Base-by-base conservation (phyloP, 2,113 vertebrate species). In the Clarias gariepinus region DNA sequence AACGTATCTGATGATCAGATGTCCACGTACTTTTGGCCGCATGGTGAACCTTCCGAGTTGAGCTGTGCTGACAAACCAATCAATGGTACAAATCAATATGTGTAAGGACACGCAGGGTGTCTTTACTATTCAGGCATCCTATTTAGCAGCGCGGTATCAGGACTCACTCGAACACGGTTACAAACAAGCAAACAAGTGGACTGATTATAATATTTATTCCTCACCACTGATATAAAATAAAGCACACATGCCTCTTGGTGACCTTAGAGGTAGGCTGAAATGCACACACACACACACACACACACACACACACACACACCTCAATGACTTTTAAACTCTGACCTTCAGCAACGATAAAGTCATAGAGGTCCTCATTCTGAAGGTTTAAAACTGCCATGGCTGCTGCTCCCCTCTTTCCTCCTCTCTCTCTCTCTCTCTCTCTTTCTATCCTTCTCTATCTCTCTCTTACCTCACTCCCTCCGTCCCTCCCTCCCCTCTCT, bases 321-420 rank as follows among this genome's bases (percentile, higher is more conserved):
- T 18, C 16, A 74, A 9, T 73, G 0, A 36, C 86, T 18, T 23
- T 16, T 11, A 33, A n/a, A 25, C 1, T 87, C 94, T 95, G 89
- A 96, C 92, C 94, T 92, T 93, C 94, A 88, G 93, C 25, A 41
- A 90, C 41, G 3, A 95, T 92, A 85, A 73, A 36, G 69, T 89
- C 90, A 66, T 94, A 92, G 10, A 92, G 82, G 53, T 96, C 94
- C 84, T 96, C 94, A 88, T 93, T 94, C 88, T 92, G 91, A 87
- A 93, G 89, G 88, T 94, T 93, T 85, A 84, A 78, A 66, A 92
- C 84, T 33, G 93, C 90, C 95, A 96, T 96, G 68, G 10, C 89
- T 78, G 88, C 64, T 89, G 83, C 23, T 12, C 68, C 69, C 58
- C 30, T 19, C 78, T n/a, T 36, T 55, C 66, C 23, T 74, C 82